Evolutionary conservation across 2,113 vertebrate genomes (phyloP).

Genomic region (Turnix velox): DNA sequence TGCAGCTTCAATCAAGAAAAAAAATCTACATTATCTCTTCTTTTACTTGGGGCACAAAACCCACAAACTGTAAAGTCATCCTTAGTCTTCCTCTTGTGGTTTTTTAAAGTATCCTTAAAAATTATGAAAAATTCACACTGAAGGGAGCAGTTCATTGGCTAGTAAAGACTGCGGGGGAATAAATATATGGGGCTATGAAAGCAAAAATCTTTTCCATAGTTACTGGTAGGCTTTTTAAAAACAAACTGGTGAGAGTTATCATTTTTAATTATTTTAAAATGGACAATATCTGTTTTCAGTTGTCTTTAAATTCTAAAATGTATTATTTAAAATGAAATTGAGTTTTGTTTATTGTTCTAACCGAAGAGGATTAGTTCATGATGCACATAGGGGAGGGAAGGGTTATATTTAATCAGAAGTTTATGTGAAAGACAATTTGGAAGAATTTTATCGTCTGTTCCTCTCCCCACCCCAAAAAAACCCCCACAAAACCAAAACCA

Average conservation of each 20-base stretch:
- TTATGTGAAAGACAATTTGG: background rate
- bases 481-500: background rate
- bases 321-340: background rate
- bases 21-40: background rate
- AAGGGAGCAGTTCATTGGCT: background rate
- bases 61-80: background rate
- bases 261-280: background rate
- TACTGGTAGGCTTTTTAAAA: background rate
- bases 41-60: background rate
- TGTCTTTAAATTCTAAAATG: background rate
- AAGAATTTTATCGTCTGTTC: background rate
- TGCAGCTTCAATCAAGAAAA: background rate
- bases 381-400: background rate
- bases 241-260: background rate
- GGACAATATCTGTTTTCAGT: background rate
- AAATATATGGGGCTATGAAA: background rate
- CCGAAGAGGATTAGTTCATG: background rate
- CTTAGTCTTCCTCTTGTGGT: background rate
- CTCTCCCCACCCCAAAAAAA: background rate
- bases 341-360: background rate
- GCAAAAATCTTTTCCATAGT: background rate
- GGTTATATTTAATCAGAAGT: background rate
- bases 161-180: background rate
- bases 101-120: background rate
- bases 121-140: background rate